These are phyloP conservation scores for Dreissena polymorpha DNA, from an alignment of 1,140 invertebrate genomes.

Conservation along the genomic window DNA sequence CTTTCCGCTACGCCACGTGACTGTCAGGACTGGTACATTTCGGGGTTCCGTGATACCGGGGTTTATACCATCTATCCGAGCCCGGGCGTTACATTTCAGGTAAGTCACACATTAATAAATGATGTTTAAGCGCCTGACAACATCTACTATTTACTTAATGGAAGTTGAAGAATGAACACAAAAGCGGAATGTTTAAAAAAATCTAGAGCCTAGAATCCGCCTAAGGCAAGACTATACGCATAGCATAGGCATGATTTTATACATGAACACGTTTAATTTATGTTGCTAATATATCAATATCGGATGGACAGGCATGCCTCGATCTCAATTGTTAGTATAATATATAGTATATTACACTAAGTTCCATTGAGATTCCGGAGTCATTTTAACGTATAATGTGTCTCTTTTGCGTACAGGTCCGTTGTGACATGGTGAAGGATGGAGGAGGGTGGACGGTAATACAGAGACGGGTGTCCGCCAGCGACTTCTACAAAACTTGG, in stretches of 20 bases:
- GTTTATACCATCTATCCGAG: neutral
- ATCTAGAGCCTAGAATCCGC: neutral
- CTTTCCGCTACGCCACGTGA: neutral
- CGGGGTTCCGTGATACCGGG: neutral
- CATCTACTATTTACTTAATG: neutral
- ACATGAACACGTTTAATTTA: neutral
- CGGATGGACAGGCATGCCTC: too few relatives aligned
- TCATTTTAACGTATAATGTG: neutral
- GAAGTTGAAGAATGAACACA: neutral
- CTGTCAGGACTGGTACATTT: neutral
- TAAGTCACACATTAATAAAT: neutral
- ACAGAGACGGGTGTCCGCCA: conserved; percentile 89
- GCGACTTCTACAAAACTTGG: conserved; percentile 95
- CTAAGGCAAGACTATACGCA: neutral
- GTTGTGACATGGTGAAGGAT: conserved; percentile 66
- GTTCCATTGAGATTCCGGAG: too few relatives aligned
- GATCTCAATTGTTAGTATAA: too few relatives aligned
- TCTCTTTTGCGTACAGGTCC: neutral
- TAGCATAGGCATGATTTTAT: neutral
- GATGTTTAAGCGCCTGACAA: too few relatives aligned
- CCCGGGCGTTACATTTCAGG: neutral
- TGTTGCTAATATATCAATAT: too few relatives aligned
- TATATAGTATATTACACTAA: too few relatives aligned
- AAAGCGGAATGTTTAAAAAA: neutral
- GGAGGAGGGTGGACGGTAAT: conserved; percentile 93